Percentiles rank a stretch among this genome's conserved stretches.
These are phyloP conservation scores for Ophthalmolycus amberensis DNA, from an alignment of 2,113 vertebrate species.

Conservation along the genomic window DNA sequence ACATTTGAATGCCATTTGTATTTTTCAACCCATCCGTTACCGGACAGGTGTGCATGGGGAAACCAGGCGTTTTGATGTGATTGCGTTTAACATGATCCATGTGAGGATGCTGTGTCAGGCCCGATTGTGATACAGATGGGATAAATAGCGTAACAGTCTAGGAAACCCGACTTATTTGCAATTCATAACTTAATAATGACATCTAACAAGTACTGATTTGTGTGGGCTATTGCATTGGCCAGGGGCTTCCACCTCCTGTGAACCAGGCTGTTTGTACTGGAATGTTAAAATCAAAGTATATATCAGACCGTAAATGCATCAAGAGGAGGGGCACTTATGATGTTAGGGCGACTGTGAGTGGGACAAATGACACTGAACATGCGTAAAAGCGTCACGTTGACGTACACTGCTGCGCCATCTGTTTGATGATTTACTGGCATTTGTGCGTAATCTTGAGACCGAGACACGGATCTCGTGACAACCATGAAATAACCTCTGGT, in stretches of 20 bases:
- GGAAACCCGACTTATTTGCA: neutral
- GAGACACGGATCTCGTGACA: neutral
- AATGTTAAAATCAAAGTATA: neutral
- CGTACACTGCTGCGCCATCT: neutral
- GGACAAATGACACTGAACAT: constrained; percentile 14
- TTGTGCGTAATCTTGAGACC: constrained; percentile 5
- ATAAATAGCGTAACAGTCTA: neutral
- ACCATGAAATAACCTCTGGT: neutral
- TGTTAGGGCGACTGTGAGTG: neutral
- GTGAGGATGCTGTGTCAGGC: neutral
- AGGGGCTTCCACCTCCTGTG: neutral
- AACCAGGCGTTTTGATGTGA: neutral
- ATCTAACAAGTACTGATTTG: neutral
- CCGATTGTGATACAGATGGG: neutral
- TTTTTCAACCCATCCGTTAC: neutral
- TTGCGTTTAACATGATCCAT: constrained; percentile 7
- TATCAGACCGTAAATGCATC: neutral
- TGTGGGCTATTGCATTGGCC: neutral
- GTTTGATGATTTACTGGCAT: constrained; percentile 9
- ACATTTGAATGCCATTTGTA: neutral
- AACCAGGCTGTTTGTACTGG: neutral
- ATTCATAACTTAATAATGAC: neutral
- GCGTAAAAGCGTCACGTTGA: constrained; percentile 36
- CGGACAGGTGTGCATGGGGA: neutral
- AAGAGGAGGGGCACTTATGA: constrained; percentile 18